Evolutionary conservation across 2,113 vertebrate species (phyloP).

Genomic region (Microtus pennsylvanicus): DNA sequence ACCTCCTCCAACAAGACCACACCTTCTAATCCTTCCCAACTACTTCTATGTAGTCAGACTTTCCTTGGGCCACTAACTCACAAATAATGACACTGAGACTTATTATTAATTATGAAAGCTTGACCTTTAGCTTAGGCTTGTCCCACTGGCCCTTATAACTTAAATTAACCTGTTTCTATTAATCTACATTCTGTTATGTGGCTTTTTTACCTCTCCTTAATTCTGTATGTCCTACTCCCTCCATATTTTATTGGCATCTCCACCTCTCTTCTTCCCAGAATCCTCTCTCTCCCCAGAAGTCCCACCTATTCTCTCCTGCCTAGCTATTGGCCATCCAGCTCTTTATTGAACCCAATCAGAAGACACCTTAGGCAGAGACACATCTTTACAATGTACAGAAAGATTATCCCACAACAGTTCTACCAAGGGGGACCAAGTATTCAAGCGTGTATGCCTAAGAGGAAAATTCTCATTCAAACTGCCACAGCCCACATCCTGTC

Average conservation of each 20-base stretch:
- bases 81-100: neutral
- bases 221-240: neutral
- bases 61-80: neutral
- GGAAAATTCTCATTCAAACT: neutral
- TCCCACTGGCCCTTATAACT: neutral
- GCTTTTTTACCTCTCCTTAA: neutral
- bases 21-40: neutral
- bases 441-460: neutral
- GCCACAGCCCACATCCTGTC: neutral
- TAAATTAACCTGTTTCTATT: neutral
- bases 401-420: neutral
- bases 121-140: neutral
- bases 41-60: neutral
- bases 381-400: neutral
- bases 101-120: neutral
- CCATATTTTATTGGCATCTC: neutral
- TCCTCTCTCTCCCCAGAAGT: neutral
- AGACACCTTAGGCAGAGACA: neutral
- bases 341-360: neutral
- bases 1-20: neutral
- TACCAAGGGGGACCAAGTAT: neutral
- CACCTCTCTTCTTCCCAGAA: neutral
- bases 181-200: neutral
- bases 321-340: neutral
- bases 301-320: neutral